Evolutionary conservation across 2,113 vertebrate species (phyloP), one percentile per base, ranked within the genome.

Genomic region (Hemibates koningsi): DNA sequence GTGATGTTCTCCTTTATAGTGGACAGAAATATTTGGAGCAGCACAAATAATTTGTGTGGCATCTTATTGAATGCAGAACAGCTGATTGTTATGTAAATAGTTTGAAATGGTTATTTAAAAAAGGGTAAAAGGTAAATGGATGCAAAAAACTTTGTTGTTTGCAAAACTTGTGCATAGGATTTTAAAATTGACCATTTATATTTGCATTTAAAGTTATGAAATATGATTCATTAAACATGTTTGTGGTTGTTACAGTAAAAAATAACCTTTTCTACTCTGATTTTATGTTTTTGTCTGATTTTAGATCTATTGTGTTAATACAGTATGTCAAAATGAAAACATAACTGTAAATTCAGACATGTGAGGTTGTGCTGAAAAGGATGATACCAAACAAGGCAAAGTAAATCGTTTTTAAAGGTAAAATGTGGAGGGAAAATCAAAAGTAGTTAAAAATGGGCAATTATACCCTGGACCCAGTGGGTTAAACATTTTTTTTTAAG

Each of bases 401-500:
- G 24, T 2, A 29, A 57, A 57, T 27, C 0, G 4, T 8, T 57
- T 14, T 27, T 57, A 27, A 57, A 57, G 12, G 54, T 27, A 6
- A 27, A 57, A 57, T 56, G 21, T 57, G 1, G 24, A 14, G 54
- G 54, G 8, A 57, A 27, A 4, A 57, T 57, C 54, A 14, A 27
- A 57, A 57, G 54, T 57, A 14, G 12, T 14, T 0, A 7, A 56
- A 56, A 27, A 27, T 57, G 54, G 54, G 6, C 21, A 27, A 14
- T 27, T 57, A 57, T 57, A 27, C 54, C 21, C 54, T 57, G 24
- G 54, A 27, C 7, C 21, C 53, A 7, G 53, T 12, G 52, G 52
- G 52, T 54, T 21, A 54, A 54, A 54, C 10, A 0, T 19, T 54
- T 12, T 27, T 54, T 54, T 54, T 24, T 0, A 24, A 54, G 54